phyloP scores from a whole-genome alignment of 2,113 vertebrate genomes.

The Tautogolabrus adspersus region DNA sequence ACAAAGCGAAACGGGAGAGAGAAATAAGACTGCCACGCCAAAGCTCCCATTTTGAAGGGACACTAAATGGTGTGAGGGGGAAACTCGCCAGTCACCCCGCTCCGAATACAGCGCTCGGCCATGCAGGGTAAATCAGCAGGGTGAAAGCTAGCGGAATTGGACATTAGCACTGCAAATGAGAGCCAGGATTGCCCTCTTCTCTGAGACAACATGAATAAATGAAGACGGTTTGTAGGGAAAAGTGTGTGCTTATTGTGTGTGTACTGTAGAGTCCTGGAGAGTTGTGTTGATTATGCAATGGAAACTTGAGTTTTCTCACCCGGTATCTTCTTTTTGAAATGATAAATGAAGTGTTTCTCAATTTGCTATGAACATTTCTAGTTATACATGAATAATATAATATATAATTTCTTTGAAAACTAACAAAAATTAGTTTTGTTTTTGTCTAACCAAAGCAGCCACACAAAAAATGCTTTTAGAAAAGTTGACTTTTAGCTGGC shows the following conservation, averaged over 20 bases:
- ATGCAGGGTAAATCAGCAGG: conserved; percentile 94
- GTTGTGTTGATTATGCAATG: not conserved
- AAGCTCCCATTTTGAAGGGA: conserved; percentile 96
- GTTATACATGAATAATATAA: too few species aligned
- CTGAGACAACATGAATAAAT: conserved; percentile 86
- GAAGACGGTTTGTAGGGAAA: conserved; percentile 72
- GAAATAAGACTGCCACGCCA: conserved; percentile 97
- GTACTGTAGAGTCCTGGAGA: not conserved
- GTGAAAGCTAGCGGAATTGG: conserved; percentile 98
- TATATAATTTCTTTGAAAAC: too few species aligned
- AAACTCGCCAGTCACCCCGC: conserved; percentile 60
- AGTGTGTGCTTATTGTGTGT: conserved; percentile 10
- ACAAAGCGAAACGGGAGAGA: conserved; percentile 99
- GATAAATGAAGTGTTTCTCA: too few species aligned
- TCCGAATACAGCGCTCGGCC: conserved; percentile 86
- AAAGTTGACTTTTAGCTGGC: too few species aligned
- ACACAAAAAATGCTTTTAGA: too few species aligned
- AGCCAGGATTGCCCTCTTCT: conserved; percentile 91
- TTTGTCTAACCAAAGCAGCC: too few species aligned
- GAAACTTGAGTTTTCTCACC: not conserved
- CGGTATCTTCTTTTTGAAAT: not conserved
- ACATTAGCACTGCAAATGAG: conserved; percentile 99
- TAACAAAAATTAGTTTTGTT: too few species aligned
- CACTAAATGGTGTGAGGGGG: conserved; percentile 90
- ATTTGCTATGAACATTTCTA: too few species aligned